Evolutionary conservation across 2,113 vertebrate species (phyloP).

Genomic region (Nothocercus julius): DNA sequence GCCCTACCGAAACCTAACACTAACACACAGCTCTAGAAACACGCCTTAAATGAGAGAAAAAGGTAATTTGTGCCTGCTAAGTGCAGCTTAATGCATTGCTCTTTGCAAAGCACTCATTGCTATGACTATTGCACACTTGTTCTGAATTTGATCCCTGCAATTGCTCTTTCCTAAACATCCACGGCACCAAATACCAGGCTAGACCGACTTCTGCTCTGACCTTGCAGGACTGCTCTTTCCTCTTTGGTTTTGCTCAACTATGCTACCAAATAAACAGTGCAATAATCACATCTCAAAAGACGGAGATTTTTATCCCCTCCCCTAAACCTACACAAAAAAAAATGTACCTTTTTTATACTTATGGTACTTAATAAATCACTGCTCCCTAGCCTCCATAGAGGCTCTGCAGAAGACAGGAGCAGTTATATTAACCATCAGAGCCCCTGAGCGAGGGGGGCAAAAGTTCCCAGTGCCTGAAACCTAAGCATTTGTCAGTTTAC

Average conservation of each 20-base stretch:
- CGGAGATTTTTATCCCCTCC: not conserved
- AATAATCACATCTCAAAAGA: not conserved
- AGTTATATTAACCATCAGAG: not conserved
- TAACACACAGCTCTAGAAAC: not conserved
- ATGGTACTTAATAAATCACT: not conserved
- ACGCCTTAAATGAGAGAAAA: not conserved
- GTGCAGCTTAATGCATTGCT: not conserved
- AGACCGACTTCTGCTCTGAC: not conserved
- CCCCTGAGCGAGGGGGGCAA: not conserved
- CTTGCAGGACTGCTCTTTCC: not conserved
- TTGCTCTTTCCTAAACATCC: not conserved
- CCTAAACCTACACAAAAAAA: not conserved
- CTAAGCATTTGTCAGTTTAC: rapidly evolving
- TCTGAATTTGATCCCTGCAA: not conserved
- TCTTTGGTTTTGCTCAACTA: not conserved
- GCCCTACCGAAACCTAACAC: not conserved
- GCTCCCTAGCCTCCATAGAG: not conserved
- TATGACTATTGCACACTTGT: not conserved
- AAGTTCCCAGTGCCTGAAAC: not conserved
- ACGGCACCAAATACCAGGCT: not conserved
- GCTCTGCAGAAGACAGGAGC: not conserved
- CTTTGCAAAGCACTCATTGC: not conserved
- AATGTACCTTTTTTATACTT: not conserved
- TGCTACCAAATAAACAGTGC: not conserved
- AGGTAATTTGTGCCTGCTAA: not conserved